Evolutionary conservation across 1,140 invertebrate genomes (phyloP).

Genomic region (Drosophila varians): DNA sequence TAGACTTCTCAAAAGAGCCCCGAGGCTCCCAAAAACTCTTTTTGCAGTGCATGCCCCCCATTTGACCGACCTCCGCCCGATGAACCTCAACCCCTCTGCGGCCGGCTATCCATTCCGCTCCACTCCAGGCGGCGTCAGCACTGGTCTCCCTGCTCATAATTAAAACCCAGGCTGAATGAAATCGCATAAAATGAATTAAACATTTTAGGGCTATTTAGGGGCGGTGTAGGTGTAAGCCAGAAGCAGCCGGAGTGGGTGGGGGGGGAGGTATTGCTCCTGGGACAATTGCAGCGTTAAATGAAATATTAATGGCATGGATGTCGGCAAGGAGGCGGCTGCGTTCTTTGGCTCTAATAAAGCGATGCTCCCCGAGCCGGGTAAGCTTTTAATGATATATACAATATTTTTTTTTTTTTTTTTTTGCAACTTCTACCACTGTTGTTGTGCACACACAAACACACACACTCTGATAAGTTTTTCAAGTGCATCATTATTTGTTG

Average conservation of each 20-base stretch:
- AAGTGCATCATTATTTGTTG: constrained; percentile 82
- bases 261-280: constrained; percentile 52
- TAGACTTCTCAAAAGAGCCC: background rate
- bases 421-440: constrained; percentile 45
- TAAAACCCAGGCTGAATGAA: constrained; percentile 80
- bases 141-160: constrained; percentile 63
- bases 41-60: background rate
- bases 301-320: constrained; percentile 77
- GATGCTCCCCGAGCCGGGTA: constrained; percentile 24
- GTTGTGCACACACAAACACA: constrained; percentile 48
- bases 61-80: background rate
- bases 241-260: background rate
- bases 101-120: constrained; percentile 40
- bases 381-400: constrained; percentile 64
- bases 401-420: constrained; percentile 33
- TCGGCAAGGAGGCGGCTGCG: constrained; percentile 43
- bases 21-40: background rate
- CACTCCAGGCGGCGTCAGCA: constrained; percentile 18
- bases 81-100: constrained; percentile 5
- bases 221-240: constrained; percentile 25
- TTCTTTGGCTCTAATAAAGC: constrained; percentile 58
- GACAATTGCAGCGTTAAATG: constrained; percentile 82
- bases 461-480: constrained; percentile 61
- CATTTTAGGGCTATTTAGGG: constrained; percentile 80
- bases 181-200: constrained; percentile 83